Evolutionary conservation across 2,113 vertebrate genomes (phyloP), one percentile per base, ranked within the genome.

Genomic region (Solea senegalensis): DNA sequence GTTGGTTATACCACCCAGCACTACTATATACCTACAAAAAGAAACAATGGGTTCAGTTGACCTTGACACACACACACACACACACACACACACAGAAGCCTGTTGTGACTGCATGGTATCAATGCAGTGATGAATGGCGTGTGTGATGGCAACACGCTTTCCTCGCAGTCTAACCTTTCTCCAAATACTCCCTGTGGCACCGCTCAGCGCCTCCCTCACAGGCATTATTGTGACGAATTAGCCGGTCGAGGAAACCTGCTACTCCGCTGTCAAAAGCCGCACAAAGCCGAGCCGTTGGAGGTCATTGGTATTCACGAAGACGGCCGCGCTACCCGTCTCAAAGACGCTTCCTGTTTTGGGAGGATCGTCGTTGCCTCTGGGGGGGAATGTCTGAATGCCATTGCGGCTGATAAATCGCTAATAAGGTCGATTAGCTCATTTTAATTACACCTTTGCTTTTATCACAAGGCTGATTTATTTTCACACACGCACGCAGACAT

Each of bases 371-470:
- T 55, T 3, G 53, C 1, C 61, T 67, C 84, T 78, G 69, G 21
- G 2, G 2, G 80, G 87, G 72, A 45, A 72, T 73, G 54, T 78
- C 77, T 64, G 72, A 78, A 56, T 50, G 46, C 75, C 68, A 57
- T 69, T 50, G 51, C 48, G 51, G 74, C 77, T 82, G 82, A 86
- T 74, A 63, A 78, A 89, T 85, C 65, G 68, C 85, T 81, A 83
- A 86, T 91, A 80, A 84, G 66, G 11, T 66, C 74, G 69, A 82
- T 87, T 87, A 89, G 72, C 73, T 79, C 72, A 58, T 80, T 79
- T 84, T 83, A 89, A 88, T 89, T 55, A 85, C 75, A 62, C 51
- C 58, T 81, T 65, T 67, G 81, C 81, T 65, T 84, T 80, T 65
- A 76, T 79, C 81, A 64, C 27, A 1, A 55, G 51, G 16, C 74